phyloP scores from a whole-genome alignment of 2,888 invertebrate species.

The Teinopalpus imperialis region DNA sequence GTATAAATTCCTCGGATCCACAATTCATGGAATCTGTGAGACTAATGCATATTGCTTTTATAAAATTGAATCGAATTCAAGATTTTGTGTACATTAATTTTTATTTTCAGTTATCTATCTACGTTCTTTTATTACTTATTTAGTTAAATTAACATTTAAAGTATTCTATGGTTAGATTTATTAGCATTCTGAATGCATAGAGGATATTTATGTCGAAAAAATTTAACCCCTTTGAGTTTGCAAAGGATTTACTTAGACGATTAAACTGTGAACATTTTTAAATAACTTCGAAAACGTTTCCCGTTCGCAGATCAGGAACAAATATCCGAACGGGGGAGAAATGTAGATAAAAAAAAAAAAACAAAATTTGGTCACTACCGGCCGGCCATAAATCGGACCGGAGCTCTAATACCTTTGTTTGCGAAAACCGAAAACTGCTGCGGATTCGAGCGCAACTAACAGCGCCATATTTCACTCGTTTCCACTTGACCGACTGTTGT shows the following conservation, averaged over 20 bases:
- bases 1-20: constrained; percentile 21
- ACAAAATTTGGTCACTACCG: constrained; percentile 40
- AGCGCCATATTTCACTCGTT: constrained; percentile 49
- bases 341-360: constrained; percentile 20
- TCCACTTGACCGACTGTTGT: constrained; percentile 26
- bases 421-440: constrained; percentile 72
- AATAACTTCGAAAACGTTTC: constrained; percentile 23
- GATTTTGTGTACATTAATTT: too few species aligned
- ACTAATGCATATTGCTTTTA: constrained; percentile 22
- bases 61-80: constrained; percentile 16
- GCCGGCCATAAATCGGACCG: constrained; percentile 61
- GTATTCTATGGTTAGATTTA: too few species aligned
- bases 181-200: too few species aligned
- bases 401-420: constrained; percentile 77
- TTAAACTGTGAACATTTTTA: constrained; percentile 26
- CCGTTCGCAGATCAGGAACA: constrained; percentile 25
- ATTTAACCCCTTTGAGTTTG: too few species aligned
- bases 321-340: constrained; percentile 24
- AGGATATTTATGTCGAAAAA: too few species aligned
- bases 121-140: too few species aligned
- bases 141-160: too few species aligned
- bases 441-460: constrained; percentile 53
- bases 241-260: constrained; percentile 16
- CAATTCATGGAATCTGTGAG: constrained; percentile 21
- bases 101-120: too few species aligned